Conservation (phyloP, 2,113 vertebrate genomes). For the Globicephala melas region DNA sequence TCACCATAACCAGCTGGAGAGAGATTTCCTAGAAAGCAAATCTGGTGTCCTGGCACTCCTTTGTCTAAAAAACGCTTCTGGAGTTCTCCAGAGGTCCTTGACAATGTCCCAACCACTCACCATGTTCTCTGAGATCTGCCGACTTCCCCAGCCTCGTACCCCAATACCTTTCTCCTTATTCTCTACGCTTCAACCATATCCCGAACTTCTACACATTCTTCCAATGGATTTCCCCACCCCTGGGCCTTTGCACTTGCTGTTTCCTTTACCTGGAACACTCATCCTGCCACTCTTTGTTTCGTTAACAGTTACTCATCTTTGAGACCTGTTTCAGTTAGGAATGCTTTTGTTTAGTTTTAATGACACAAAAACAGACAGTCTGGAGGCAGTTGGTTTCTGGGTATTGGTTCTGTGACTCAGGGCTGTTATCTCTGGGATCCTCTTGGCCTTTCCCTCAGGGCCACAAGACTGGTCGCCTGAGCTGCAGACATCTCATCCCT, state of each 20-base stretch:
- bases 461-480: background rate
- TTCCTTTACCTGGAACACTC: background rate
- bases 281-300: background rate
- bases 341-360: background rate
- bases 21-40: background rate
- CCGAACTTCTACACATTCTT: background rate
- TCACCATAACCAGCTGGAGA: background rate
- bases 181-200: background rate
- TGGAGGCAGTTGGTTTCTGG: background rate
- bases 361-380: background rate
- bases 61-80: background rate
- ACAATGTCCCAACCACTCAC: background rate
- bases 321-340: background rate
- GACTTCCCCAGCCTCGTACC: background rate
- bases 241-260: background rate
- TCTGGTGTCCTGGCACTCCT: background rate
- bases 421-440: background rate
- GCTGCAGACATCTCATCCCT: background rate
- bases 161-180: too few relatives aligned
- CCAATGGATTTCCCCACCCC: background rate
- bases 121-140: fast-evolving
- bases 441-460: background rate
- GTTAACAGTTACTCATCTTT: background rate
- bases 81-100: fast-evolving
- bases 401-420: background rate